Evolutionary conservation across 2,113 vertebrate genomes (phyloP).

Genomic region (Lasiurus borealis): DNA sequence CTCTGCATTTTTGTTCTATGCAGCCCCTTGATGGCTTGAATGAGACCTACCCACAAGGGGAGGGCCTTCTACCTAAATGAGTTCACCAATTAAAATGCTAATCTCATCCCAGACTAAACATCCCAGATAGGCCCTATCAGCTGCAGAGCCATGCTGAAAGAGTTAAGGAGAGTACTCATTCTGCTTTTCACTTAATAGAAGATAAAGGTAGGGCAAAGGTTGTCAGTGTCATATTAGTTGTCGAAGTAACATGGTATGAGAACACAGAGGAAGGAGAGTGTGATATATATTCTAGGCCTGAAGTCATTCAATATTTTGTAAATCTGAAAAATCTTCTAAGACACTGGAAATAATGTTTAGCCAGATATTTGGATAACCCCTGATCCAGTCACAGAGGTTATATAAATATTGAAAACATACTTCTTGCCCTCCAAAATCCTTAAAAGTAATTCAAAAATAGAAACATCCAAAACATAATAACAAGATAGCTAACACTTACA

Average conservation of each 20-base stretch:
- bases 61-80: background rate
- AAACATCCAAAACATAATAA: conserved; percentile 41
- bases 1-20: background rate
- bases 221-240: background rate
- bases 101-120: conserved; percentile 20
- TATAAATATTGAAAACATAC: conserved; percentile 6
- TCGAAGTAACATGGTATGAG: background rate
- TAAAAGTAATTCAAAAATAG: conserved; percentile 43
- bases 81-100: background rate
- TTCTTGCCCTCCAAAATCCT: background rate
- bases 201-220: background rate
- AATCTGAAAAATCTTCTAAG: conserved; percentile 50
- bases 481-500: conserved; percentile 9
- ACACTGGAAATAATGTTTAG: conserved; percentile 4
- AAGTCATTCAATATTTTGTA: background rate
- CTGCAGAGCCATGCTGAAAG: background rate
- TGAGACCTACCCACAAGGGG: background rate
- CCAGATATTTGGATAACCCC: background rate
- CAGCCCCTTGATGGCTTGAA: background rate
- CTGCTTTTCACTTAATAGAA: background rate
- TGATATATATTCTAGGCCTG: background rate
- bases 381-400: background rate
- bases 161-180: background rate
- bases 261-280: background rate
- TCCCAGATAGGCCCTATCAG: background rate